Percentiles rank a stretch among this genome's conserved stretches.
These are phyloP conservation scores for Sitodiplosis mosellana DNA, from an alignment of 1,140 invertebrate genomes.

Conservation along the genomic window DNA sequence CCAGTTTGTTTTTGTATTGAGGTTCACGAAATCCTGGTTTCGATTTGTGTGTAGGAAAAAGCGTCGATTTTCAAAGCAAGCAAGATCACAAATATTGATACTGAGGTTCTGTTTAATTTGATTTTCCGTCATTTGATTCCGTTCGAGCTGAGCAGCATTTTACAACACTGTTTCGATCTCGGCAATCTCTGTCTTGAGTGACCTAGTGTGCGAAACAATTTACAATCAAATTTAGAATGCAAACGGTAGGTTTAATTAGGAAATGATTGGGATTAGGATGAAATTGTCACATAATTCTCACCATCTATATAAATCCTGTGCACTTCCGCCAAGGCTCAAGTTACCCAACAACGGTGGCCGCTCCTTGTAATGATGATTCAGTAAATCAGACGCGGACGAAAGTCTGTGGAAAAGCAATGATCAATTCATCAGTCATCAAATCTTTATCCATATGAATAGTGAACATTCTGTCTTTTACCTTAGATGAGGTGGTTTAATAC, in stretches of 20 bases:
- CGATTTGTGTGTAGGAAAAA: too few species aligned
- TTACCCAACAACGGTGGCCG: slow-evolving; percentile 22
- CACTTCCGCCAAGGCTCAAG: slow-evolving; percentile 25
- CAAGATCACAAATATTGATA: too few species aligned
- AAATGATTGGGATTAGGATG: background rate
- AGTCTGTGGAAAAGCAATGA: slow-evolving; percentile 11
- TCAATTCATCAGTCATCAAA: too few species aligned
- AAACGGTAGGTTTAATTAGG: background rate
- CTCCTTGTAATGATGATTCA: slow-evolving; percentile 23
- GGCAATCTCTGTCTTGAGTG: slow-evolving; percentile 51
- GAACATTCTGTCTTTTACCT: slow-evolving; percentile 22
- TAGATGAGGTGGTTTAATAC: slow-evolving; percentile 49
- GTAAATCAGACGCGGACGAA: slow-evolving; percentile 24
- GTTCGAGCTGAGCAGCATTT: slow-evolving; percentile 16
- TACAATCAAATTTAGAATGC: background rate
- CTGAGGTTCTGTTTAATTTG: too few species aligned
- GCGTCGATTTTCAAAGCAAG: too few species aligned
- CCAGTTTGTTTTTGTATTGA: too few species aligned
- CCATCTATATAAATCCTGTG: slow-evolving; percentile 28
- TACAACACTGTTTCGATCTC: slow-evolving; percentile 82
- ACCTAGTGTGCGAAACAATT: slow-evolving; percentile 16
- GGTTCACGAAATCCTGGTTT: too few species aligned
- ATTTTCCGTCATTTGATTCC: too few species aligned
- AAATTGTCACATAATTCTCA: too few species aligned
- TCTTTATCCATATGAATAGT: too few species aligned